Evolutionary conservation across 2,797 vertebrate species (phyloP).

Genomic region (Catostomus latipinnis): DNA sequence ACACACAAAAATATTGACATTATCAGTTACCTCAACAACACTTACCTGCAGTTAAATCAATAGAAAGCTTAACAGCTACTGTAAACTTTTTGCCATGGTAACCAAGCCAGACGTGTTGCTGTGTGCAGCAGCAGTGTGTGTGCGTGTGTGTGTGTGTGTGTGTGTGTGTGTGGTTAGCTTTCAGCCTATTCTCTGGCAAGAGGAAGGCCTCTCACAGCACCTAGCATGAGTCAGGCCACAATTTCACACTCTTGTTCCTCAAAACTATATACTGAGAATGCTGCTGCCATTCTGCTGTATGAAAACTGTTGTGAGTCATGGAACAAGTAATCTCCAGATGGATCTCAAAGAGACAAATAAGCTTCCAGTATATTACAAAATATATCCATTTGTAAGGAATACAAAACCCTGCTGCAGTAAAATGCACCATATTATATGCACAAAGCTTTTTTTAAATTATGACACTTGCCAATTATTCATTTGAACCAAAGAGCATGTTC

Average conservation of each 20-base stretch:
- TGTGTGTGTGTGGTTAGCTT: background rate
- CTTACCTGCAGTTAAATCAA: background rate
- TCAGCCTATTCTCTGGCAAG: background rate
- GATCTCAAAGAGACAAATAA: conserved; percentile 22
- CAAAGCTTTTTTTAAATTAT: background rate
- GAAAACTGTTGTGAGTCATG: background rate
- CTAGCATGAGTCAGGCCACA: conserved; percentile 14
- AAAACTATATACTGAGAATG: background rate
- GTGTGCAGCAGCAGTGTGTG: background rate
- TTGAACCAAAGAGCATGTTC: conserved; percentile 7
- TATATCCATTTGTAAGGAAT: background rate
- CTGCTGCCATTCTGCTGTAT: background rate
- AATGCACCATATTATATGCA: background rate
- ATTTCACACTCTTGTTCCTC: conserved; percentile 43
- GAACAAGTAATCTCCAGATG: conserved; percentile 9
- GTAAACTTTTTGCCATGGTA: conserved; percentile 42
- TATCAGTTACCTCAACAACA: background rate
- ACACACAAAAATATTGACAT: background rate
- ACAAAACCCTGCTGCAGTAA: background rate
- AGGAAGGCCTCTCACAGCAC: conserved; percentile 26
- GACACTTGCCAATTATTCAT: conserved; percentile 1
- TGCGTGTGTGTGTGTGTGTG: background rate
- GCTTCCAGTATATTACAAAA: background rate
- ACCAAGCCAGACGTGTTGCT: conserved; percentile 27
- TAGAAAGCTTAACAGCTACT: conserved; percentile 9